phyloP scores from a whole-genome alignment of 2,888 invertebrate species.

The Arge pagana region DNA sequence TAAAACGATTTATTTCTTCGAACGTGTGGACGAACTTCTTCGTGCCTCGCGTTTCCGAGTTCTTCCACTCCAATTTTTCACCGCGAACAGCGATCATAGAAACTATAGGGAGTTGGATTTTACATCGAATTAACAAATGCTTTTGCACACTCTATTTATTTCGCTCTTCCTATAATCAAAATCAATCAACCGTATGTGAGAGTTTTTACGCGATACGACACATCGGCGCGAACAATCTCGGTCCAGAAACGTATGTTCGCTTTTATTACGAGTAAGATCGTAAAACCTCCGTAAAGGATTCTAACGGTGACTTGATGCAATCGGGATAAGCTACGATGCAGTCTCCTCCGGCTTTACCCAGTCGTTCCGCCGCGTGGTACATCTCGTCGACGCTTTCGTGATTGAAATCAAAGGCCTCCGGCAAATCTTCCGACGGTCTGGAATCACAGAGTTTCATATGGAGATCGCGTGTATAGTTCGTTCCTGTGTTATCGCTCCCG shows the following conservation, averaged over 20 bases:
- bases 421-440: conserved; percentile 53
- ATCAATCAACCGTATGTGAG: no score
- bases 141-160: no score
- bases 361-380: conserved; percentile 52
- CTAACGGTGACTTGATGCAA: conserved; percentile 52
- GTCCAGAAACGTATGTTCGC: background rate
- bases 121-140: no score
- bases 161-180: no score
- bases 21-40: no score
- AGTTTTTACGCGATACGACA: no score
- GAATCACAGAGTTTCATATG: conserved; percentile 20
- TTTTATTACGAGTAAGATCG: conserved; percentile 6
- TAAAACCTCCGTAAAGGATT: conserved; percentile 50
- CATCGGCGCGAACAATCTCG: conserved; percentile 2
- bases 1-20: conserved; percentile 15
- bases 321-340: conserved; percentile 48
- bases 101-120: no score
- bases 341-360: conserved; percentile 50
- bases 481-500: no score
- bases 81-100: no score
- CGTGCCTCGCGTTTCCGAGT: no score
- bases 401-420: conserved; percentile 39
- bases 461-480: no score
- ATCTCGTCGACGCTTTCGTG: conserved; percentile 43
- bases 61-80: no score